phyloP scores from a whole-genome alignment of 2,888 invertebrate genomes.

The Nemotelus nigrinus region DNA sequence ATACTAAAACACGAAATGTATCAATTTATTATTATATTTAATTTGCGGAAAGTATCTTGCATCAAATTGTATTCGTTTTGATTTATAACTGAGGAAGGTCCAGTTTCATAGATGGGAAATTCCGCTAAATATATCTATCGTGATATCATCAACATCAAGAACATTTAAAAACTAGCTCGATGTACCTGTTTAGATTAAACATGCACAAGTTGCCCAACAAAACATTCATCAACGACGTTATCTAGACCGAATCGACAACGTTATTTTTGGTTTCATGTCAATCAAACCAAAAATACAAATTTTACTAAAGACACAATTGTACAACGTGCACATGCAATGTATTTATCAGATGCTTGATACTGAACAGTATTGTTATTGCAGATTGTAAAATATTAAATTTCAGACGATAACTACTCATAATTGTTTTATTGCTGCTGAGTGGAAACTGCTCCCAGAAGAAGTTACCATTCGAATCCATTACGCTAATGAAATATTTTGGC shows the following conservation, averaged over 20 bases:
- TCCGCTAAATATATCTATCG: no score
- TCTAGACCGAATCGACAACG: constrained; percentile 14
- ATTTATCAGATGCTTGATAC: constrained; percentile 27
- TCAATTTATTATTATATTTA: no score
- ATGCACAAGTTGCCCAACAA: no score
- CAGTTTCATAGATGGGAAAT: no score
- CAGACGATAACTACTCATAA: constrained; percentile 29
- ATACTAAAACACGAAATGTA: no score
- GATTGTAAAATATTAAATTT: constrained; percentile 38
- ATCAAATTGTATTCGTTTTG: no score
- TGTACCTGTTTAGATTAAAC: no score
- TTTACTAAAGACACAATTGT: constrained; percentile 27
- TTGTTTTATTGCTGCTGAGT: constrained; percentile 26
- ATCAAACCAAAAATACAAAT: constrained; percentile 41
- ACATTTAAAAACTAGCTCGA: no score
- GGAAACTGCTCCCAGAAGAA: constrained; percentile 20
- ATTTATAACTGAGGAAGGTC: no score
- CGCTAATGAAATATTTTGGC: constrained; percentile 34
- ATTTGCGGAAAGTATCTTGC: no score
- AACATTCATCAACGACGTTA: not conserved
- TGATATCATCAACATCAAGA: no score
- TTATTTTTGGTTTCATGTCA: constrained; percentile 20
- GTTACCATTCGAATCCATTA: constrained; percentile 12
- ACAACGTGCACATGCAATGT: constrained; percentile 27
- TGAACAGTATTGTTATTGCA: constrained; percentile 35